phyloP scores from a whole-genome alignment of 2,888 invertebrate species.

The Zelleria hepariella region DNA sequence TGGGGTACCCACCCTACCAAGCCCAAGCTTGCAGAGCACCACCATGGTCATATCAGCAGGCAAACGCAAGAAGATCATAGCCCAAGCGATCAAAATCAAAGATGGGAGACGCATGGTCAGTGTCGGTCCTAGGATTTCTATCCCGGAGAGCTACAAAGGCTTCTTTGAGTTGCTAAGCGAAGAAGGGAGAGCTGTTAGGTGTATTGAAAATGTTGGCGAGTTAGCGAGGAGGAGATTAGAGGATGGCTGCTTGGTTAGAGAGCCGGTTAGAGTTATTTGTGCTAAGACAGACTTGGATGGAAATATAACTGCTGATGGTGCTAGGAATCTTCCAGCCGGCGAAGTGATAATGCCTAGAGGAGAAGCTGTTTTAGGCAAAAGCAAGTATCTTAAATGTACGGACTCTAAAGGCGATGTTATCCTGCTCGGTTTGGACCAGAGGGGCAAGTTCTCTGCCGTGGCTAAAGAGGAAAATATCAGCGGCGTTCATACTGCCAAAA shows the following conservation, averaged over 20 bases:
- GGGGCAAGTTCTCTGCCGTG: slow-evolving; percentile 92
- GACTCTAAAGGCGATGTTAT: slow-evolving; percentile 88
- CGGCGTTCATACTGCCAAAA: slow-evolving; percentile 93
- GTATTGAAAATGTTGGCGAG: slow-evolving; percentile 90
- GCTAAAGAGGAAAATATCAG: slow-evolving; percentile 95
- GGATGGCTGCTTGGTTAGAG: slow-evolving; percentile 84
- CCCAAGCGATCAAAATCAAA: slow-evolving; percentile 91
- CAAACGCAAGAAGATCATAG: slow-evolving; percentile 87
- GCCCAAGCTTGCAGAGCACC: slow-evolving; percentile 88
- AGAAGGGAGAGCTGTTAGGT: slow-evolving; percentile 91
- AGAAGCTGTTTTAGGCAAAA: slow-evolving; percentile 78
- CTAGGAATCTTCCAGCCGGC: slow-evolving; percentile 83
- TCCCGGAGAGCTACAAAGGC: slow-evolving; percentile 91
- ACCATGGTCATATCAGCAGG: slow-evolving; percentile 89
- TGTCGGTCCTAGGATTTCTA: slow-evolving; percentile 86
- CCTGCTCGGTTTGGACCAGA: slow-evolving; percentile 86
- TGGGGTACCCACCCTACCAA: slow-evolving; percentile 89
- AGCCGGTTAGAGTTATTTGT: slow-evolving; percentile 79
- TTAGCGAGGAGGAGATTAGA: slow-evolving; percentile 82
- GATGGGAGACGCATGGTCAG: slow-evolving; percentile 87
- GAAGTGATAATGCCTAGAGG: slow-evolving; percentile 87
- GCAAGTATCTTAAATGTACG: slow-evolving; percentile 88
- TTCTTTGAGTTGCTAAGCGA: slow-evolving; percentile 96
- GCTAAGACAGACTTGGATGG: slow-evolving; percentile 75
- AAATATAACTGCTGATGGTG: slow-evolving; percentile 76